These are phyloP conservation scores for Zaprionus africanus DNA, from an alignment of 1,140 invertebrate genomes.

Conservation along the genomic window DNA sequence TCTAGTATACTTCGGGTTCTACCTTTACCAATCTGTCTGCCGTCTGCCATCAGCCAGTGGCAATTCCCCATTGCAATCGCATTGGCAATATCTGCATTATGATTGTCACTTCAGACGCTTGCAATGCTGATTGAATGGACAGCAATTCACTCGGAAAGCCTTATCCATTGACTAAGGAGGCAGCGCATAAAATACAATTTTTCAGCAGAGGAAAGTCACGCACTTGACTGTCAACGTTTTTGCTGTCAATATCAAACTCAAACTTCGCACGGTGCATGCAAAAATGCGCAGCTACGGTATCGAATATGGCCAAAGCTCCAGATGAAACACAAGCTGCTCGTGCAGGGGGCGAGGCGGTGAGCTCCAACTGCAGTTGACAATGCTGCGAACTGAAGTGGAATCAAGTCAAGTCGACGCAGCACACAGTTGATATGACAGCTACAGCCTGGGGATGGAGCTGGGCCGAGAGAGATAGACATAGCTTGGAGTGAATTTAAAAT, in stretches of 20 bases:
- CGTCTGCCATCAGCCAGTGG: slow-evolving; percentile 19
- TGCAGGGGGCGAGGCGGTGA: background rate
- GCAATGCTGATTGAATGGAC: slow-evolving; percentile 79
- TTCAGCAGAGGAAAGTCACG: slow-evolving; percentile 61
- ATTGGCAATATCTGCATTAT: slow-evolving; percentile 71
- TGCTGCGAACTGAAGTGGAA: slow-evolving; percentile 49
- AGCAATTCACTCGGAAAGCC: slow-evolving; percentile 69
- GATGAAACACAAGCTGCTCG: slow-evolving; percentile 3
- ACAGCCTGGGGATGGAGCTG: background rate
- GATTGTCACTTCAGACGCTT: slow-evolving; percentile 77
- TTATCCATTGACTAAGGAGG: slow-evolving; percentile 17
- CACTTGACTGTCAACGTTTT: slow-evolving; percentile 75
- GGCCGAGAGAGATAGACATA: background rate
- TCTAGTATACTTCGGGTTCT: background rate
- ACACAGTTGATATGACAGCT: slow-evolving; percentile 44
- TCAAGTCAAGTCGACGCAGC: slow-evolving; percentile 48
- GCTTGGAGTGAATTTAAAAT: slow-evolving; percentile 55
- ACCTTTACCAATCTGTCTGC: too few relatives aligned
- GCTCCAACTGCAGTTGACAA: slow-evolving; percentile 15
- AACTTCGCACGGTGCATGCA: slow-evolving; percentile 62
- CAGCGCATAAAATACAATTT: slow-evolving; percentile 49
- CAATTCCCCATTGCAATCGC: slow-evolving; percentile 57
- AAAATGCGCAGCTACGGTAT: slow-evolving; percentile 61
- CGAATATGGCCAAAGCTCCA: slow-evolving; percentile 16
- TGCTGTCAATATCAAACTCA: slow-evolving; percentile 76